These are phyloP conservation scores for Torymus auratus DNA, from an alignment of 2,888 invertebrate species.

Conservation along the genomic window DNA sequence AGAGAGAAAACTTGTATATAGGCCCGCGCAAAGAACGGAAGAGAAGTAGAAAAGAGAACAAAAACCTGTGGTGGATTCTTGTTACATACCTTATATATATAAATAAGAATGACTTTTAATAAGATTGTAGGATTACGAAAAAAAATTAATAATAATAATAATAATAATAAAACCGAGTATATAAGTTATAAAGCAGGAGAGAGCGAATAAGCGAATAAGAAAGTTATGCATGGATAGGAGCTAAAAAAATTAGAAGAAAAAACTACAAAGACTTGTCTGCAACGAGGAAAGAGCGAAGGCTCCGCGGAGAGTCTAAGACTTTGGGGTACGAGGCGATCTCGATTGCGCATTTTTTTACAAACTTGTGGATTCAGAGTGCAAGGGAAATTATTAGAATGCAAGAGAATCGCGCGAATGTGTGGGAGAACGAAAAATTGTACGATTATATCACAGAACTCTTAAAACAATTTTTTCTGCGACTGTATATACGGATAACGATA, in stretches of 20 bases:
- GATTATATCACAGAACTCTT: constrained; percentile 62
- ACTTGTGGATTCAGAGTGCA: constrained; percentile 34
- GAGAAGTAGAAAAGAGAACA: constrained; percentile 31
- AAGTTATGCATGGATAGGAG: neutral
- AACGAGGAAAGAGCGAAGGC: constrained; percentile 51
- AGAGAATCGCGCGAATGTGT: neutral
- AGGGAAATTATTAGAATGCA: neutral
- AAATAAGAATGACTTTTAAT: constrained; percentile 54
- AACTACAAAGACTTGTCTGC: constrained; percentile 51
- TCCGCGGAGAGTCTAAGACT: constrained; percentile 50
- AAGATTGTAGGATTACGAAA: constrained; percentile 49
- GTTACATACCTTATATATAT: constrained; percentile 65
- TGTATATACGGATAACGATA: constrained; percentile 62
- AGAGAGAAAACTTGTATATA: constrained; percentile 53
- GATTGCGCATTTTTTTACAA: constrained; percentile 59
- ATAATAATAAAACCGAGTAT: constrained; percentile 21
- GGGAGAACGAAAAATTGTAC: constrained; percentile 25
- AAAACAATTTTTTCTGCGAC: constrained; percentile 63
- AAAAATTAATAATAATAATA: constrained; percentile 1
- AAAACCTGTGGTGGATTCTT: constrained; percentile 62
- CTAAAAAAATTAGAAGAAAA: constrained; percentile 23
- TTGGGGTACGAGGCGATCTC: constrained; percentile 52
- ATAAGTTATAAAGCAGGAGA: constrained; percentile 44
- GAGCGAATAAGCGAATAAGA: constrained; percentile 31
- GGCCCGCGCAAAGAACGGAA: constrained; percentile 28